Percentiles rank a stretch among this genome's conserved stretches.
phyloP scores from a whole-genome alignment of 2,888 invertebrate species.

The Alloplasta piceator region DNA sequence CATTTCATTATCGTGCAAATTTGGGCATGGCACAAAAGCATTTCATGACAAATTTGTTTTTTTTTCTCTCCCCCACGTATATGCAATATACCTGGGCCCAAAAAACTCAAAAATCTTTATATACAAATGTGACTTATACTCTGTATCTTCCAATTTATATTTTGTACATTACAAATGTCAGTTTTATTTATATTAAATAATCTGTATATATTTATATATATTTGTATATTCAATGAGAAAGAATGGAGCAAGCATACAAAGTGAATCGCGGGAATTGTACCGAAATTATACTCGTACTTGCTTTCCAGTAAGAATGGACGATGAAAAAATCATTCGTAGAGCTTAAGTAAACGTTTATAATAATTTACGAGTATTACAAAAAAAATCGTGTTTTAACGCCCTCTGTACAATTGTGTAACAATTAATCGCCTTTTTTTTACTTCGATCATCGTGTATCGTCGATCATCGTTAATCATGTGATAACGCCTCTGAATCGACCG shows the following conservation, averaged over 20 bases:
- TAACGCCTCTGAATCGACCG: conserved; percentile 56
- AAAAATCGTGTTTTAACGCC: conserved; percentile 18
- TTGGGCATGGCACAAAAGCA: conserved; percentile 64
- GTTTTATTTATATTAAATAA: conserved; percentile 81
- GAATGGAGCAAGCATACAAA: neutral
- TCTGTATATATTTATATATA: conserved; percentile 68
- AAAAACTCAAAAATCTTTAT: conserved; percentile 22
- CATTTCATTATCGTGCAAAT: conserved; percentile 66
- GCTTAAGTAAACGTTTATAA: conserved; percentile 32
- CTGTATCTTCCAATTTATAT: conserved; percentile 67
- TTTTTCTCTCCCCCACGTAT: conserved; percentile 30
- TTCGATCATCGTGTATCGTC: conserved; percentile 39
- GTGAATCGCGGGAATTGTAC: conserved; percentile 1
- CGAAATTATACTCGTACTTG: conserved; percentile 31
- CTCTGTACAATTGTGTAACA: conserved; percentile 58
- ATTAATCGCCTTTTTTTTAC: conserved; percentile 56
- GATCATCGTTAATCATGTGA: conserved; percentile 62
- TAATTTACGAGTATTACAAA: conserved; percentile 42
- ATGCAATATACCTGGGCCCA: conserved; percentile 26
- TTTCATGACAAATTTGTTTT: conserved; percentile 69
- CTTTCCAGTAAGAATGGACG: conserved; percentile 26
- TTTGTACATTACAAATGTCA: conserved; percentile 78
- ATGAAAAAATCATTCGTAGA: conserved; percentile 26
- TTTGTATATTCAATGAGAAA: conserved; percentile 18
- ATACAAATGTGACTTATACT: conserved; percentile 40